These are phyloP conservation scores for Clunio marinus DNA, from an alignment of 2,888 invertebrate genomes.

Conservation along the genomic window DNA sequence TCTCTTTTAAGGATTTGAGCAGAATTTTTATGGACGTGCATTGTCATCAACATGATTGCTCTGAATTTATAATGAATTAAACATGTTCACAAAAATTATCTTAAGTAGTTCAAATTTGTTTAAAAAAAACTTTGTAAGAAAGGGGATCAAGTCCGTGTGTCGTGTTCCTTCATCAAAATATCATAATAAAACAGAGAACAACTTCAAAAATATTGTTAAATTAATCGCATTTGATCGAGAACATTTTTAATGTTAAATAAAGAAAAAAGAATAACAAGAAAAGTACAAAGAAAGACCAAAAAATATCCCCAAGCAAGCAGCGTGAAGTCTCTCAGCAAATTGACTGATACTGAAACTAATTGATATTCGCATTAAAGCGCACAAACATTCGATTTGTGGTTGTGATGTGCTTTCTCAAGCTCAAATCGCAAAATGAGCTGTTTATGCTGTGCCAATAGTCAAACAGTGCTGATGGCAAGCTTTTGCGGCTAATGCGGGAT, in stretches of 20 bases:
- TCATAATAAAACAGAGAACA: background rate
- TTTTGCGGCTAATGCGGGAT: background rate
- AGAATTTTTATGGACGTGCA: too few relatives aligned
- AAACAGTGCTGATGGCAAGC: too few relatives aligned
- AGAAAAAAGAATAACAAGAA: background rate
- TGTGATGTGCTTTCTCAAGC: constrained; percentile 16
- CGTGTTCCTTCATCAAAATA: background rate
- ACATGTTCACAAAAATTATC: too few relatives aligned
- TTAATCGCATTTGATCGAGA: background rate
- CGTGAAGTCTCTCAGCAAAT: background rate
- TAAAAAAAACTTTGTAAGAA: too few relatives aligned
- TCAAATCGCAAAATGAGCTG: background rate
- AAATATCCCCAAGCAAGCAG: background rate
- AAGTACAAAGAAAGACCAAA: background rate
- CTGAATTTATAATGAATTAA: too few relatives aligned
- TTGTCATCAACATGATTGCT: too few relatives aligned
- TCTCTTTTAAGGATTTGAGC: too few relatives aligned
- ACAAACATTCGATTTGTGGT: constrained; percentile 17
- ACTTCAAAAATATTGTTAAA: too few relatives aligned
- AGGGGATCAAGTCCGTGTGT: background rate
- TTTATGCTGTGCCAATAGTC: background rate
- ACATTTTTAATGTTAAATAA: background rate
- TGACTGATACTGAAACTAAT: constrained; percentile 31
- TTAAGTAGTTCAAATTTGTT: too few relatives aligned
- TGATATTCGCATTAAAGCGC: constrained; percentile 28